Evolutionary conservation across 2,797 vertebrate genomes (phyloP).

Genomic region (Sebastes nivosus): DNA sequence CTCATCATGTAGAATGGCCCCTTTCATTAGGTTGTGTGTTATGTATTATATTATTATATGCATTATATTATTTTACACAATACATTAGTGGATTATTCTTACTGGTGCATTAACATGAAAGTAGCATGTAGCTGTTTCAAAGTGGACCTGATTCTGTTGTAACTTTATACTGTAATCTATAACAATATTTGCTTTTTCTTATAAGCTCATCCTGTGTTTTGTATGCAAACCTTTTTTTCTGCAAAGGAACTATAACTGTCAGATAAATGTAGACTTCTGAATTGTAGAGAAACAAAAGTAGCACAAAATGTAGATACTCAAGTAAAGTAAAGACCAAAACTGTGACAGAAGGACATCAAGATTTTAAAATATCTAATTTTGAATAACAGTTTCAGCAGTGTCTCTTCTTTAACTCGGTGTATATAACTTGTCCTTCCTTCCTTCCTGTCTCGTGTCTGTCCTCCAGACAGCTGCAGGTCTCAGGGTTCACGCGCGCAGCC

Average conservation of each 20-base stretch:
- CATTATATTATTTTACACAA: neutral
- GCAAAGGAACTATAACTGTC: neutral
- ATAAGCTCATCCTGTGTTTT: neutral
- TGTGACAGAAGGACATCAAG: neutral
- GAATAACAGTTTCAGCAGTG: neutral
- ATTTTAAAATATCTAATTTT: neutral
- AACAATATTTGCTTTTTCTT: neutral
- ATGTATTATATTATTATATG: neutral
- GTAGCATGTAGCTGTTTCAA: neutral
- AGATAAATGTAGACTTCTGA: neutral
- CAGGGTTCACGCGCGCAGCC: conserved; percentile 77
- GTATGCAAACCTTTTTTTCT: neutral
- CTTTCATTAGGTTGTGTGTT: neutral
- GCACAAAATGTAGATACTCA: neutral
- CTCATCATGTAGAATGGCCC: neutral
- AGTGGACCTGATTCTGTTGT: neutral
- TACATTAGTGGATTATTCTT: neutral
- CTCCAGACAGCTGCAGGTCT: conserved; percentile 71
- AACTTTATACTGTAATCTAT: neutral
- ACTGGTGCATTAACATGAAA: neutral
- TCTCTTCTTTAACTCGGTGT: neutral
- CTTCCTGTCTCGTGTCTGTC: conserved; percentile 1
- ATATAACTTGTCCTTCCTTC: neutral
- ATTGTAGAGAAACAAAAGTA: neutral
- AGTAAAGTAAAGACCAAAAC: neutral